A percentile compares a stretch with the other conserved stretches of the same genome.
phyloP scores from a whole-genome alignment of 1,140 invertebrate species.

The Dufourea novaeangliae region DNA sequence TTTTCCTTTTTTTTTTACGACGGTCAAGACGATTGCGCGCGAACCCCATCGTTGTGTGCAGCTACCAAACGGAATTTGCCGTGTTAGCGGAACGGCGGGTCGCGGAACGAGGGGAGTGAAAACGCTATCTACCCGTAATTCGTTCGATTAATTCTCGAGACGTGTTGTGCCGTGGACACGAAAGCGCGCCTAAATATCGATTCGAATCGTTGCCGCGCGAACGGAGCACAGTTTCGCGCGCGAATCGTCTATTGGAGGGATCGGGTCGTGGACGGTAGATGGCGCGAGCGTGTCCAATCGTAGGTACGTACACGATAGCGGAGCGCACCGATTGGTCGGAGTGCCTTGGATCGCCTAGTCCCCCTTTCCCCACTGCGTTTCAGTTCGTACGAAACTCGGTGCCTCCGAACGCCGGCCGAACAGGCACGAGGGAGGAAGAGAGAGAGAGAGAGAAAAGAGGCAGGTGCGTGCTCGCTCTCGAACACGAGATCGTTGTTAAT shows the following conservation, averaged over 20 bases:
- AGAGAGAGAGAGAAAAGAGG: slow-evolving; percentile 29
- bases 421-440: background rate
- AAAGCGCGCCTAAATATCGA: background rate
- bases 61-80: no score
- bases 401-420: background rate
- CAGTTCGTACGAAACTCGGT: background rate
- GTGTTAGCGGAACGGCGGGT: no score
- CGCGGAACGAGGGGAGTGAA: no score
- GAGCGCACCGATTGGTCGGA: background rate
- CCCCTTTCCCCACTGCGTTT: background rate
- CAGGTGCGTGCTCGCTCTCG: slow-evolving; percentile 20
- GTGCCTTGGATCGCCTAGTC: slow-evolving; percentile 11
- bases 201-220: background rate
- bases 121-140: no score
- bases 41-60: no score
- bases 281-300: slow-evolving; percentile 23
- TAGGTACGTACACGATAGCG: no score
- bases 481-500: slow-evolving; percentile 19
- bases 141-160: background rate
- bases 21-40: no score
- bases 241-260: slow-evolving; percentile 29
- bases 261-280: background rate
- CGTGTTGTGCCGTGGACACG: no score
- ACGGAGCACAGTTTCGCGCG: slow-evolving; percentile 23
- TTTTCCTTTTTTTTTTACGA: no score